Evolutionary conservation across 2,113 vertebrate species (phyloP).

Genomic region (Podocnemis expansa): DNA sequence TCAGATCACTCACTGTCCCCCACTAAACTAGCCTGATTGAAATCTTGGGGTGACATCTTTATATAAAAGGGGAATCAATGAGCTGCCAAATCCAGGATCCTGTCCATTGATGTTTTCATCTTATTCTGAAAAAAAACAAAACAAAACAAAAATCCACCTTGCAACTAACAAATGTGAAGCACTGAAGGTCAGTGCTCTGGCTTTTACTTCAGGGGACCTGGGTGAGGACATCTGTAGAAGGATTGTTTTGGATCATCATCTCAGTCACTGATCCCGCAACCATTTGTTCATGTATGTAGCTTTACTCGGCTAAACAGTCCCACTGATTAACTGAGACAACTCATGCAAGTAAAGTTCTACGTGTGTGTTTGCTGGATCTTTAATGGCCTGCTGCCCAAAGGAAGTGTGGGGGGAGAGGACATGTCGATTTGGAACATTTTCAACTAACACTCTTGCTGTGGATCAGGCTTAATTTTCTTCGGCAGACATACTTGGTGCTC

Average conservation of each 20-base stretch:
- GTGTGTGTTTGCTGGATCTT: neutral
- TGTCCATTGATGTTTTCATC: neutral
- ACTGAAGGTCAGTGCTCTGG: neutral
- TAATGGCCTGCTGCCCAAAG: neutral
- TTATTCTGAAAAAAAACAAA: neutral
- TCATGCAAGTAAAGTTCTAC: neutral
- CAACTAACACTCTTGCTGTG: neutral
- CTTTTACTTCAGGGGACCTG: neutral
- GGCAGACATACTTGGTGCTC: neutral
- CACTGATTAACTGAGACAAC: neutral
- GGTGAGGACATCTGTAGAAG: neutral
- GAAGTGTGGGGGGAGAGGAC: neutral
- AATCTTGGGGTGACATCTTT: neutral
- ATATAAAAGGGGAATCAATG: neutral
- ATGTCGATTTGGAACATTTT: neutral
- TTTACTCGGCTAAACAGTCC: neutral
- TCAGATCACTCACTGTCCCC: neutral
- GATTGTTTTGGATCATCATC: neutral
- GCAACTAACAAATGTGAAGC: fast-evolving
- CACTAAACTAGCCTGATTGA: neutral
- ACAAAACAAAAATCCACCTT: fast-evolving
- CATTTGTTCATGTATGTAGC: neutral
- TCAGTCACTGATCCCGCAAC: neutral
- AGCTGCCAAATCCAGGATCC: neutral
- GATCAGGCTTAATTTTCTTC: neutral